These are phyloP conservation scores for Propithecus deckenii DNA, from an alignment of 2,797 vertebrate genomes.

Conservation along the genomic window DNA sequence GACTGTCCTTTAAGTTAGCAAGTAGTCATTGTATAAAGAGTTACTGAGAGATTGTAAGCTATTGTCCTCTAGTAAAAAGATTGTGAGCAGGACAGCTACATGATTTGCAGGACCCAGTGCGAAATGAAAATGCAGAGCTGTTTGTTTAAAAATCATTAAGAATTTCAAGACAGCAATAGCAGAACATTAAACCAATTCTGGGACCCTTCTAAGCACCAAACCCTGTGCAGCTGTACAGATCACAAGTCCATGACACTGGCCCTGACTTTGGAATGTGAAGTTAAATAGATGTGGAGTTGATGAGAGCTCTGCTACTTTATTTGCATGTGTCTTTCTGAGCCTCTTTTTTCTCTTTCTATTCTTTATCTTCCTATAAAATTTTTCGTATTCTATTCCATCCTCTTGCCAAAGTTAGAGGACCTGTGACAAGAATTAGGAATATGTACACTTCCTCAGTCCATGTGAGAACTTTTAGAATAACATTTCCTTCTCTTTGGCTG, in stretches of 20 bases:
- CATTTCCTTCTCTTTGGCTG: not conserved
- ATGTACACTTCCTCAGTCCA: not conserved
- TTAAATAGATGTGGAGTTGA: conserved; percentile 18
- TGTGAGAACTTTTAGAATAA: not conserved
- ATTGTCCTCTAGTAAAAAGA: conserved; percentile 17
- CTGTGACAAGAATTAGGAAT: not conserved
- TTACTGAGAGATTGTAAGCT: not conserved
- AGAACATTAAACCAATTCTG: not conserved
- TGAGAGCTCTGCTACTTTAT: not conserved
- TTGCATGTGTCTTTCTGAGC: not conserved
- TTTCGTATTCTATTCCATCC: not conserved
- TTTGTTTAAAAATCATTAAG: conserved; percentile 22
- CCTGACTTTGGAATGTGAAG: not conserved
- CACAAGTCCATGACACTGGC: not conserved
- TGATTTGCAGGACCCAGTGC: not conserved
- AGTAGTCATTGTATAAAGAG: not conserved
- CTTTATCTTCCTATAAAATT: not conserved
- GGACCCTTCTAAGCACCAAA: not conserved
- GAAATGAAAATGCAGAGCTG: not conserved
- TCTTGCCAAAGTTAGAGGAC: not conserved
- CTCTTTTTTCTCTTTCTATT: conserved; percentile 16
- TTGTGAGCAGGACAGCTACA: not conserved
- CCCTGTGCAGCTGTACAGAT: not conserved
- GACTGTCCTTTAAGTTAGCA: conserved; percentile 25
- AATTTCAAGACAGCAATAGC: conserved; percentile 1